phyloP scores from a whole-genome alignment of 2,888 invertebrate species.

The Lasioglossum zephyrum region DNA sequence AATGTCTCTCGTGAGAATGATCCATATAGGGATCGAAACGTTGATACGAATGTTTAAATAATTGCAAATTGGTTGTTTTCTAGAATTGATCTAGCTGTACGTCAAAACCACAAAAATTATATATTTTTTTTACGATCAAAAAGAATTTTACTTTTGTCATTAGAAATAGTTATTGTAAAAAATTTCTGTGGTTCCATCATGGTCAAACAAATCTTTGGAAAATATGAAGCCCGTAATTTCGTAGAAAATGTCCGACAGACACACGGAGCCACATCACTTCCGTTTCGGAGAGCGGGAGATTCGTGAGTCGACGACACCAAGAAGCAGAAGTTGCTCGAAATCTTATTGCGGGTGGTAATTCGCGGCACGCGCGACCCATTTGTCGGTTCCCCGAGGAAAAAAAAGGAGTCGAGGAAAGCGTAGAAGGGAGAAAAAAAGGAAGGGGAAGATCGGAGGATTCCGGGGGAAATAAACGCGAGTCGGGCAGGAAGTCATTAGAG shows the following conservation, averaged over 20 bases:
- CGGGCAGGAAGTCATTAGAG: conserved; percentile 54
- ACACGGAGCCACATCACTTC: background rate
- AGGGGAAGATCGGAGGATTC: conserved; percentile 45
- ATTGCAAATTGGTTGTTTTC: too few species aligned
- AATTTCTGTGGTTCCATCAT: background rate
- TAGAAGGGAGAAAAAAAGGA: background rate
- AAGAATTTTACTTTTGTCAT: too few species aligned
- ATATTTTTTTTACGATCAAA: too few species aligned
- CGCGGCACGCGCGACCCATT: conserved; percentile 66
- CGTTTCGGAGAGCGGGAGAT: background rate
- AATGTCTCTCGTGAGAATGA: too few species aligned
- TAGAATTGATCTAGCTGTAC: too few species aligned
- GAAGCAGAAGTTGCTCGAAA: conserved; percentile 40
- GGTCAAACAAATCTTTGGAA: background rate
- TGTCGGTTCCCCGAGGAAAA: conserved; percentile 42
- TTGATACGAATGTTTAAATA: too few species aligned
- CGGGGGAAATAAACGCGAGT: conserved; percentile 60
- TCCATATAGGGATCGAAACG: too few species aligned
- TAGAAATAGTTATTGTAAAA: too few species aligned
- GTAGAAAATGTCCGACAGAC: background rate
- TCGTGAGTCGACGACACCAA: background rate
- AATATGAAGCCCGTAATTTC: background rate
- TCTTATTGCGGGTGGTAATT: conserved; percentile 57
- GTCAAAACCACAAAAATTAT: too few species aligned
- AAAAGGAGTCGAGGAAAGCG: conserved; percentile 18